phyloP scores from a whole-genome alignment of 1,140 invertebrate species.

The Psix sp. region DNA sequence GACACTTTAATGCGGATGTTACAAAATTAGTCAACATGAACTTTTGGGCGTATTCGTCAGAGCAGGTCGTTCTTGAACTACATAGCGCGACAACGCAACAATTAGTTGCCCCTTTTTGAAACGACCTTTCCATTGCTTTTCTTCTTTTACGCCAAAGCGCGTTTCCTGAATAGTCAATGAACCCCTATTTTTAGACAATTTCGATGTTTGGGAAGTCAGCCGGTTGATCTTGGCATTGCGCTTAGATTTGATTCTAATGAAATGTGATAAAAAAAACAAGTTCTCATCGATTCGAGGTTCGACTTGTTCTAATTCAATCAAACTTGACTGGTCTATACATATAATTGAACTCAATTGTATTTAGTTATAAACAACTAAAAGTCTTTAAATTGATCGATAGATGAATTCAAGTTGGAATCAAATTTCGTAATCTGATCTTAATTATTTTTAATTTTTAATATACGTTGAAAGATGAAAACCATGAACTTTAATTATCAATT shows the following conservation, averaged over 20 bases:
- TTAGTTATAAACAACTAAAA: too few species aligned
- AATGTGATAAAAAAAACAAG: neutral
- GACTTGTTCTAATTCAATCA: too few species aligned
- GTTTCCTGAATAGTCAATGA: conserved; percentile 35
- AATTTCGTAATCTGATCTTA: too few species aligned
- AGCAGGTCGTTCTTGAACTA: conserved; percentile 57
- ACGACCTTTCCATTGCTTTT: conserved; percentile 37
- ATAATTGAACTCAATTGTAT: too few species aligned
- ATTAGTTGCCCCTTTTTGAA: conserved; percentile 31
- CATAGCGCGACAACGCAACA: conserved; percentile 22
- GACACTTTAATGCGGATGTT: conserved; percentile 36
- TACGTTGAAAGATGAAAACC: too few species aligned
- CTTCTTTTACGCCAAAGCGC: conserved; percentile 12
- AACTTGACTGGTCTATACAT: too few species aligned
- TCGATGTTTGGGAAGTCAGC: neutral
- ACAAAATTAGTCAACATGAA: conserved; percentile 26
- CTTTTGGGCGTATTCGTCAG: conserved; percentile 47
- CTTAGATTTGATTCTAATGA: too few species aligned
- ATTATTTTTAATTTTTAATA: too few species aligned
- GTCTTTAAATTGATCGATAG: too few species aligned
- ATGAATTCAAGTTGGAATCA: too few species aligned
- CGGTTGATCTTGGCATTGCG: conserved; percentile 1
- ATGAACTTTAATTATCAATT: too few species aligned
- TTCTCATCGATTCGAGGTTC: neutral
- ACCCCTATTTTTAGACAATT: conserved; percentile 29